Evolutionary conservation across 2,113 vertebrate species (phyloP), one percentile per base, ranked within the genome.

Genomic region (Solea senegalensis): DNA sequence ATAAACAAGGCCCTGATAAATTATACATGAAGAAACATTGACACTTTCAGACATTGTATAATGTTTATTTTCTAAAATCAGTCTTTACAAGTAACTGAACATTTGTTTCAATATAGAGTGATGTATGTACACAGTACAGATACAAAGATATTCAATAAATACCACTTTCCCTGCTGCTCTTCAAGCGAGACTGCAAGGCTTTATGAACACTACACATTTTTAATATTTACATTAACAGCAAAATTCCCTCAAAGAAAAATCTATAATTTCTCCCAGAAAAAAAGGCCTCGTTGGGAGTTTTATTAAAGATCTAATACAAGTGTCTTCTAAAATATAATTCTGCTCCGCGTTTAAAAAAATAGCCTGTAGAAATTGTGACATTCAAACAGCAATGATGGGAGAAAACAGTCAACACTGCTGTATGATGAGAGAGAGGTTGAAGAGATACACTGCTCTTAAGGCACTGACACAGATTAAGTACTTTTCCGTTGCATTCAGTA

Each of bases 61-160:
- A 81, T 69, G 73, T 88, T 89, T 88, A 86, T 92, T 91, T 89
- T 83, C 84, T 88, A 85, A 89, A 86, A 79, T 72, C 78, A 81
- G 74, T 86, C 81, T 88, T 89, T 89, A 85, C 88, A 92, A 81
- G 71, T 83, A 76, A 83, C 80, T 79, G 82, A 80, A 80, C 65
- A 86, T 82, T 91, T 83, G 1, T 91, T 84, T 21, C 1, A 21
- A 80, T 84, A 91, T 81, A 87, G 61, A 88, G 48, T 67, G 43
- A 87, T 84, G 75, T 79, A 88, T 88, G 88, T 83, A 92, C 92
- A 93, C 79, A 91, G 88, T 92, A 91, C 89, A 91, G 78, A 92
- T 92, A 91, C 81, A 91, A 82, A 86, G 66, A 90, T 88, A 89
- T 80, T 91, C 67, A 91, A 90, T 87, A 92, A 92, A 91, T 93